Percentiles rank a stretch among this genome's conserved stretches.
These are phyloP conservation scores for Agrochola lota DNA, from an alignment of 2,888 invertebrate genomes.

Conservation along the genomic window DNA sequence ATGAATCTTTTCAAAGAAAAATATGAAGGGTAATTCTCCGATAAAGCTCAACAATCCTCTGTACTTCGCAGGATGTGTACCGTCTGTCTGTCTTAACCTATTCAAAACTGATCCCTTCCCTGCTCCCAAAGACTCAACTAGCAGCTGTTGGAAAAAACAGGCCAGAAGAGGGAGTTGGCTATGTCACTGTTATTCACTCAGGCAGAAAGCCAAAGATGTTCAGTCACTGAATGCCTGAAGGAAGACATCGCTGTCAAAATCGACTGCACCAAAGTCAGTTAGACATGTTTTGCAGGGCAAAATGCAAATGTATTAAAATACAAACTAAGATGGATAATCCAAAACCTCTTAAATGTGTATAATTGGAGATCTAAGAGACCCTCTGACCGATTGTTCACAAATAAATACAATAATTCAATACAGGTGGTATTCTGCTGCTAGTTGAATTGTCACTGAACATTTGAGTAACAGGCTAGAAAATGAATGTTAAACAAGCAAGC, in stretches of 20 bases:
- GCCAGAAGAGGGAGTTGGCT: background rate
- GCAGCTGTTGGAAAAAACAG: background rate
- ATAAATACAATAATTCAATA: background rate
- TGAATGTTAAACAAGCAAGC: background rate
- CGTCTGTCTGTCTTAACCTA: background rate
- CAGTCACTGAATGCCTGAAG: background rate
- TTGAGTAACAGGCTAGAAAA: background rate
- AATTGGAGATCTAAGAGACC: background rate
- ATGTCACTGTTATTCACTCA: background rate
- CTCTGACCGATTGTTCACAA: background rate
- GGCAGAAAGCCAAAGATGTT: background rate
- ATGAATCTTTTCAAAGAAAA: background rate
- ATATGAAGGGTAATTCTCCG: background rate
- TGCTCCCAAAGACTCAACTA: background rate
- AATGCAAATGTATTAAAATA: background rate
- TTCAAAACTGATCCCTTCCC: background rate
- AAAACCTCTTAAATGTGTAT: background rate
- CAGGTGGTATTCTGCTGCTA: background rate
- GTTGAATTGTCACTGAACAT: background rate
- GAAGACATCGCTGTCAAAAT: background rate
- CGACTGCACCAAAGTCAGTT: background rate
- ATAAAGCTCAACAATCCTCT: constrained; percentile 1
- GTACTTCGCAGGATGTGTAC: no score
- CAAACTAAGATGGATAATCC: background rate
- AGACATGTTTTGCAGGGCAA: background rate